A percentile compares a stretch with the other conserved stretches of the same genome.
These are phyloP conservation scores for Norana najaformis DNA, from an alignment of 2,888 invertebrate genomes.

Conservation along the genomic window DNA sequence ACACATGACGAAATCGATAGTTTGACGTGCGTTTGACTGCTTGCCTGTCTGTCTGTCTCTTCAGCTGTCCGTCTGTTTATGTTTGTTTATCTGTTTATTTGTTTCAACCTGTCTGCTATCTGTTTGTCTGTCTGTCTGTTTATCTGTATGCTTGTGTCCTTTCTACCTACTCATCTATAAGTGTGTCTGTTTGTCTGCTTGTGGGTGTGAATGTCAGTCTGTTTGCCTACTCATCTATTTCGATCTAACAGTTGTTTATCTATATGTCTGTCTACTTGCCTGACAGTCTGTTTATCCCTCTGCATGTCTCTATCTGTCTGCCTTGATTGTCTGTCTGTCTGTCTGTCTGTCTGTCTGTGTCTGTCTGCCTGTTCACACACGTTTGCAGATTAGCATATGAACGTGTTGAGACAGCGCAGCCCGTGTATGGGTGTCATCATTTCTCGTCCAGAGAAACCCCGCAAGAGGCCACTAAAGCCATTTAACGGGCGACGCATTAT, in stretches of 20 bases:
- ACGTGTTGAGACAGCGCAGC: neutral
- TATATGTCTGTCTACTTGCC: too few relatives aligned
- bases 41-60: too few relatives aligned
- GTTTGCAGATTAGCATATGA: neutral
- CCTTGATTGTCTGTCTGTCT: too few relatives aligned
- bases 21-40: neutral
- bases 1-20: neutral
- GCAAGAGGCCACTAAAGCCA: neutral
- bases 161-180: neutral
- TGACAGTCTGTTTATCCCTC: neutral
- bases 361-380: too few relatives aligned
- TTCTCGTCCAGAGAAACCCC: neutral
- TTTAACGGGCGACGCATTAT: neutral
- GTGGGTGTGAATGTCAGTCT: too few relatives aligned
- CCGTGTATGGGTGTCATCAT: neutral
- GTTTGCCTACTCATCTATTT: too few relatives aligned
- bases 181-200: neutral
- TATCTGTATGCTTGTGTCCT: too few relatives aligned
- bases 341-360: too few relatives aligned
- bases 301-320: neutral
- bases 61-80: too few relatives aligned
- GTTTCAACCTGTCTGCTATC: neutral
- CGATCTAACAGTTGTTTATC: too few relatives aligned
- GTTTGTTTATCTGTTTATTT: neutral
- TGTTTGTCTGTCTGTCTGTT: too few relatives aligned